A percentile compares a stretch with the other conserved stretches of the same genome.
These are phyloP conservation scores for Clarias laeviceps DNA, from an alignment of 2,797 vertebrate genomes.

Conservation along the genomic window DNA sequence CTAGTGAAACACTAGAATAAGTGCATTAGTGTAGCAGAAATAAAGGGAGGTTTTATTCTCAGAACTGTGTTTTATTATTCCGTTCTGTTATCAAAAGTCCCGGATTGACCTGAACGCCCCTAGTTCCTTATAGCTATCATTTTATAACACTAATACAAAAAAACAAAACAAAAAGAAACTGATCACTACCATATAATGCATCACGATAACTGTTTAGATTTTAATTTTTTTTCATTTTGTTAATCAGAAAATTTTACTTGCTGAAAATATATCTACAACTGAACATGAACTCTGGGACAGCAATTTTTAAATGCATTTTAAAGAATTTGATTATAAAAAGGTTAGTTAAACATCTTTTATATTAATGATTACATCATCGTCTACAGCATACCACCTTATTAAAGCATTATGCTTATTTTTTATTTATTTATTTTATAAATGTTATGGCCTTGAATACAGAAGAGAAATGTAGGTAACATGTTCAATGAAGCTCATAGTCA, in stretches of 20 bases:
- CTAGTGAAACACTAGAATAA: too few relatives aligned
- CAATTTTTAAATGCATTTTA: neutral
- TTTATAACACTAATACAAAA: neutral
- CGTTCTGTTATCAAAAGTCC: too few relatives aligned
- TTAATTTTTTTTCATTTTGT: neutral
- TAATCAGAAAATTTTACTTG: neutral
- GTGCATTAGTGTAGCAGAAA: too few relatives aligned
- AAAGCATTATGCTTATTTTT: neutral
- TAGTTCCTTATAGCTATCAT: neutral
- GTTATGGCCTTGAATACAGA: neutral
- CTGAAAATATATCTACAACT: neutral
- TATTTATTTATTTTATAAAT: neutral
- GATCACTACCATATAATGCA: neutral
- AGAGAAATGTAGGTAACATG: neutral
- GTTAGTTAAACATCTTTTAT: neutral
- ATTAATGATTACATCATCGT: neutral
- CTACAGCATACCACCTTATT: neutral
- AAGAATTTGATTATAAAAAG: neutral
- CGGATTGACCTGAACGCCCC: too few relatives aligned
- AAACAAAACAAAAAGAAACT: too few relatives aligned
- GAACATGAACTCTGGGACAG: neutral
- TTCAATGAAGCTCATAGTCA: neutral
- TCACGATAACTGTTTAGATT: neutral
- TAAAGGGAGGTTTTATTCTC: too few relatives aligned
- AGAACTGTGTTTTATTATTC: too few relatives aligned